A percentile compares a stretch with the other conserved stretches of the same genome.
These are phyloP conservation scores for Charina bottae DNA, from an alignment of 2,113 vertebrate genomes.

Conservation along the genomic window DNA sequence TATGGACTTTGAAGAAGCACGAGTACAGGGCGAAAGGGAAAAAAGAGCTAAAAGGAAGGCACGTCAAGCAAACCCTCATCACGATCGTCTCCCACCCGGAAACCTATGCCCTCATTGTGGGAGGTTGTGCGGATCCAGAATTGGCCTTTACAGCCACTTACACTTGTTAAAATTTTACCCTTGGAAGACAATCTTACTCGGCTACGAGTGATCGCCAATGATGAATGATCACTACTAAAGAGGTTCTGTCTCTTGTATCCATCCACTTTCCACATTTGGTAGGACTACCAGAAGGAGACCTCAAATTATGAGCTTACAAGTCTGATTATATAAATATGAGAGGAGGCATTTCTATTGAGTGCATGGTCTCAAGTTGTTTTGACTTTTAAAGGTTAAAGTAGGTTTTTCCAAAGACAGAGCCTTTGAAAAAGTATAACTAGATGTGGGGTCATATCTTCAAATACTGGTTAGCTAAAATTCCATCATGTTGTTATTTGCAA, in stretches of 20 bases:
- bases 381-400: not conserved
- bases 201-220: too few species aligned
- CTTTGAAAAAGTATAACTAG: not conserved
- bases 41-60: too few species aligned
- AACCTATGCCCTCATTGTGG: too few species aligned
- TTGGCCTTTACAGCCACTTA: too few species aligned
- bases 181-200: too few species aligned
- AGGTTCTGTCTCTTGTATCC: not conserved
- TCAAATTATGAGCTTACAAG: not conserved
- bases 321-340: not conserved
- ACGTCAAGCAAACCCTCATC: too few species aligned
- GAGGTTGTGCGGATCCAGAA: too few species aligned
- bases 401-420: not conserved
- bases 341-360: not conserved
- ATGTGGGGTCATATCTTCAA: not conserved
- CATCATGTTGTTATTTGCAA: not conserved
- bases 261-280: not conserved
- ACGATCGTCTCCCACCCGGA: too few species aligned
- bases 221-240: not conserved
- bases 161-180: too few species aligned
- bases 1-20: too few species aligned
- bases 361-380: not conserved
- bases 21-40: too few species aligned
- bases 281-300: not conserved
- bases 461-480: not conserved